phyloP scores from a whole-genome alignment of 2,113 vertebrate species.

The Amia ocellicauda region DNA sequence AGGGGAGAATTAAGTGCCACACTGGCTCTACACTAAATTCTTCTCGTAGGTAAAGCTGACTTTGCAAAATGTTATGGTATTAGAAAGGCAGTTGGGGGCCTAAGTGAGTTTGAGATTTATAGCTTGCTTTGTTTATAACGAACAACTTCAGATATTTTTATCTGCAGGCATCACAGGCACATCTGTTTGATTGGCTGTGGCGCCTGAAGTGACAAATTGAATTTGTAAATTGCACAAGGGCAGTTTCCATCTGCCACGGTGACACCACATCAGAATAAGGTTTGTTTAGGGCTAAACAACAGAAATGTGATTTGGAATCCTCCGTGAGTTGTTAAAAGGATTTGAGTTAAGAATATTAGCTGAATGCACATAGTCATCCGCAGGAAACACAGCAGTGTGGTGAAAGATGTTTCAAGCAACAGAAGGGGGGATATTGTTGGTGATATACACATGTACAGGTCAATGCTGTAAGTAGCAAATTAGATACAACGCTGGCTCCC shows the following conservation, averaged over 20 bases:
- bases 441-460: no score
- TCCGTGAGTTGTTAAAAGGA: neutral
- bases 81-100: neutral
- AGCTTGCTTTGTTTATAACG: neutral
- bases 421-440: neutral
- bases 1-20: no score
- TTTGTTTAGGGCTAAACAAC: conserved; percentile 11
- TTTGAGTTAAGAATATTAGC: neutral
- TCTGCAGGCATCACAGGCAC: neutral
- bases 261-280: conserved; percentile 5
- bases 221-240: conserved; percentile 8
- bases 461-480: no score
- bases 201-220: conserved; percentile 25
- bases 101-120: conserved; percentile 3
- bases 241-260: conserved; percentile 5
- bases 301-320: conserved; percentile 22
- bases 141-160: neutral
- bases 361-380: neutral
- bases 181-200: conserved; percentile 6
- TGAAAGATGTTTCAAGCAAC: neutral
- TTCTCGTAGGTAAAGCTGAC: no score
- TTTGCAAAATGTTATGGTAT: no score
- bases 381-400: neutral
- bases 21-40: no score
- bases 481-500: no score